These are phyloP conservation scores for Mastacembelus armatus DNA, from an alignment of 2,797 vertebrate genomes.

Conservation along the genomic window DNA sequence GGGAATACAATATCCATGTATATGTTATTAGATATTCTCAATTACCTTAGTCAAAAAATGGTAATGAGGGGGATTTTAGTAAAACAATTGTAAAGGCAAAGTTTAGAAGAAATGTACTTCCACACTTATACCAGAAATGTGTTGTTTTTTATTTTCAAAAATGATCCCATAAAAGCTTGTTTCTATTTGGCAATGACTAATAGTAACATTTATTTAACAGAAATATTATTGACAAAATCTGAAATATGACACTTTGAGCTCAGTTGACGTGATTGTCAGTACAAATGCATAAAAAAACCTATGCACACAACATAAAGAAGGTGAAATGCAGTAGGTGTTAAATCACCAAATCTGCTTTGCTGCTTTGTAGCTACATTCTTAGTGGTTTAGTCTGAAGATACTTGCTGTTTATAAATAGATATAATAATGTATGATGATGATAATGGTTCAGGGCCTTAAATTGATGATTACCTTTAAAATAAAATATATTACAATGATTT, in stretches of 20 bases:
- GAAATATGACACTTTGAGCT: slow-evolving; percentile 50
- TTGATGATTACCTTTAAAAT: slow-evolving; percentile 41
- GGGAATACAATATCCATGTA: not conserved
- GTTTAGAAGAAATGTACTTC: slow-evolving; percentile 76
- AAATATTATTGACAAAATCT: slow-evolving; percentile 11
- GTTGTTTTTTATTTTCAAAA: slow-evolving; percentile 67
- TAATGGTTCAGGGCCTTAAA: slow-evolving; percentile 54
- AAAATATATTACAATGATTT: slow-evolving; percentile 59
- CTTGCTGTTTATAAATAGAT: slow-evolving; percentile 71
- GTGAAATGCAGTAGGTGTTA: slow-evolving; percentile 36
- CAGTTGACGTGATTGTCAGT: slow-evolving; percentile 70
- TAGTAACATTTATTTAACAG: slow-evolving; percentile 34
- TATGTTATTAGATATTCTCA: not conserved
- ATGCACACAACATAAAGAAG: slow-evolving; percentile 54
- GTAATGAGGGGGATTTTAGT: slow-evolving; percentile 3
- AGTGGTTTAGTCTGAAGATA: slow-evolving; percentile 60
- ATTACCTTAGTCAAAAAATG: slow-evolving; percentile 1
- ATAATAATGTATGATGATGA: slow-evolving; percentile 50
- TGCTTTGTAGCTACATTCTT: slow-evolving; percentile 66
- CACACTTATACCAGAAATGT: slow-evolving; percentile 81
- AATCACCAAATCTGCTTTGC: slow-evolving; percentile 35
- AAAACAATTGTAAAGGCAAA: slow-evolving; percentile 28
- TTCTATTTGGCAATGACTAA: slow-evolving; percentile 38
- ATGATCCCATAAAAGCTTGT: slow-evolving; percentile 41
- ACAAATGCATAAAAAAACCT: slow-evolving; percentile 69